Base-by-base conservation (phyloP, 2,888 invertebrate genomes). In the Drosophila mercatorum region DNA sequence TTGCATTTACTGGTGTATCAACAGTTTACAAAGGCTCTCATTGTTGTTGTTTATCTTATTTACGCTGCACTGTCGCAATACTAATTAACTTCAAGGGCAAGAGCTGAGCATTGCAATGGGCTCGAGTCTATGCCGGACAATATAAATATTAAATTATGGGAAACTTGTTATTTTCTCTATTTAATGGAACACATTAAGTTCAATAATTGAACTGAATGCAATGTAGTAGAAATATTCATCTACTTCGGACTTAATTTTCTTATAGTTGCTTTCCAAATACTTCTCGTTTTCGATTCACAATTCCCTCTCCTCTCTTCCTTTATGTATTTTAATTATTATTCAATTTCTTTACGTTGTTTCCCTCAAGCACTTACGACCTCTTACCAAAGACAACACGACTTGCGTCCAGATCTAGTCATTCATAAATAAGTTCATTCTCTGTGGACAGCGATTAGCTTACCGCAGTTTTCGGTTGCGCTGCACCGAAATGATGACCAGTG, bases 401-500 rank as follows among this genome's bases (percentile, higher is more conserved):
- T 5, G 31, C 31, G 31, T 1, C 0, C 22, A 22, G 22, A 1
- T 22, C 22, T 22, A 22, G 22, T 22, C 22, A 34, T 7, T 34
- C 34, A 31, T 28, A 31, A 31, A 31, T 17, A 34, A 2, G 36
- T 12, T 38, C 11, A 12, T 28, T 47, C 53, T 53, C 38, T 53
- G 26, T 53, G 26, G 26, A 53, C 22, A 22, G 4, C 12, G 12
- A 40, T 53, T 66, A n/a, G 88, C 92, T 90, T 90, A 93, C 93
- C 93, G 92, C 81, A 93, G 88, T 86, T 93, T 93, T 56, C 93
- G 91, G 90, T 93, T 93, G 69, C 93, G 92, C 70, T 93, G 93
- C 69, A 93, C 93, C 40, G 93, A 93, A 72, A 93, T 93, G 75
- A 93, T 93, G 87, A 98, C 98, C 79, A 98, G 94, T 3, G 97